phyloP scores from a whole-genome alignment of 2,797 vertebrate genomes.

The Spinus olivaceus region DNA sequence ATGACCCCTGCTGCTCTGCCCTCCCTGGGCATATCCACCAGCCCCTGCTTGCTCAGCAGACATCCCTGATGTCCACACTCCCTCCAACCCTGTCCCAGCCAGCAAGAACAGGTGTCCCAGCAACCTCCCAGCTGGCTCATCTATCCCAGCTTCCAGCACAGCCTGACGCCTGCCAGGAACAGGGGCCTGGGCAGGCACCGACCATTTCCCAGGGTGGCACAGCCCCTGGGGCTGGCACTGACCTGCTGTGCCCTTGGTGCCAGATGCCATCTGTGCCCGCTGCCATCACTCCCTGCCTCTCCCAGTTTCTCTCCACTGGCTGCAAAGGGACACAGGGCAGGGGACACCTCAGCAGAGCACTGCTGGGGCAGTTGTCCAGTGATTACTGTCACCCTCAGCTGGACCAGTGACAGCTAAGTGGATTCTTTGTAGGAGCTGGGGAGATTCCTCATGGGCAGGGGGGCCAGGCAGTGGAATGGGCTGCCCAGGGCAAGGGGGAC shows the following conservation, averaged over 20 bases:
- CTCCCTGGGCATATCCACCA: neutral
- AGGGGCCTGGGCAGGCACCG: neutral
- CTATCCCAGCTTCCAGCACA: neutral
- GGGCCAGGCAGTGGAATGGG: neutral
- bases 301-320: neutral
- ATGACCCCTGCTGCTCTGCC: neutral
- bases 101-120: neutral
- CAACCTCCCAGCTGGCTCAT: neutral
- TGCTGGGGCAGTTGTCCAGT: neutral
- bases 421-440: neutral
- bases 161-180: neutral
- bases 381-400: neutral
- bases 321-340: accelerated
- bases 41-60: neutral
- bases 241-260: accelerated
- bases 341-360: accelerated
- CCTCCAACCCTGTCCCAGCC: accelerated
- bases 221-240: neutral
- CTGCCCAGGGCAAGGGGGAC: neutral
- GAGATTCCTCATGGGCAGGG: neutral
- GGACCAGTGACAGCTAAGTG: neutral
- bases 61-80: neutral
- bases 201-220: neutral
- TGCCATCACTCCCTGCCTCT: neutral
- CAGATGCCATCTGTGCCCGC: accelerated